Conservation (phyloP, 2,797 vertebrate species). For the Rhinogobio ventralis region DNA sequence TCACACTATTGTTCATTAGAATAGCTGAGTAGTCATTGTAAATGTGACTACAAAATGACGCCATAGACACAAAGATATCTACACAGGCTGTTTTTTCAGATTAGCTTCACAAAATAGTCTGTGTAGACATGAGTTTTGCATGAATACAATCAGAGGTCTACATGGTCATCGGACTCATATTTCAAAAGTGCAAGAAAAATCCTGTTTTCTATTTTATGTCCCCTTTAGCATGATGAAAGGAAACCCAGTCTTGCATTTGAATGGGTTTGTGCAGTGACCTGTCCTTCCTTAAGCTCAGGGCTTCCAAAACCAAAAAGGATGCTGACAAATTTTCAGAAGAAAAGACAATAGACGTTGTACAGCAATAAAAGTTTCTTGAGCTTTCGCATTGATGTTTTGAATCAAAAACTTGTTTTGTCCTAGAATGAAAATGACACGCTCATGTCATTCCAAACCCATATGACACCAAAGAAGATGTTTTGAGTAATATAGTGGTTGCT, state of each 20-base stretch:
- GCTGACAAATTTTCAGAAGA: slow-evolving; percentile 8
- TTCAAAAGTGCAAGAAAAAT: background rate
- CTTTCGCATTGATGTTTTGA: slow-evolving; percentile 14
- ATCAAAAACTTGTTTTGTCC: slow-evolving; percentile 3
- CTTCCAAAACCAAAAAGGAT: slow-evolving; percentile 28
- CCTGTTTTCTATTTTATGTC: slow-evolving; percentile 5
- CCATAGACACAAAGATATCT: background rate
- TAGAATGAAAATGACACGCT: background rate
- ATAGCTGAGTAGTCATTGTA: background rate
- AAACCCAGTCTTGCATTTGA: background rate
- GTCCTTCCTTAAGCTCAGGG: slow-evolving; percentile 9
- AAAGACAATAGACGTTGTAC: slow-evolving; percentile 5
- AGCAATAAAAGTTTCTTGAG: background rate
- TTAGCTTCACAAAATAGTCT: background rate
- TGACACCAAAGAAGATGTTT: background rate
- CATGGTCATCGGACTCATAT: background rate
- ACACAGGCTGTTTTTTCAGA: background rate
- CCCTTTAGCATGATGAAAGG: background rate
- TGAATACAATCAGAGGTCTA: background rate
- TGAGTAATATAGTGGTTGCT: background rate
- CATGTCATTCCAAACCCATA: background rate
- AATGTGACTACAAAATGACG: background rate
- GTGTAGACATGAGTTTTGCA: background rate
- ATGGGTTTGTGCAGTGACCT: background rate
- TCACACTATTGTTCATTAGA: background rate